Conservation (phyloP, 2,797 vertebrate species). For the Gambelia wislizenii region DNA sequence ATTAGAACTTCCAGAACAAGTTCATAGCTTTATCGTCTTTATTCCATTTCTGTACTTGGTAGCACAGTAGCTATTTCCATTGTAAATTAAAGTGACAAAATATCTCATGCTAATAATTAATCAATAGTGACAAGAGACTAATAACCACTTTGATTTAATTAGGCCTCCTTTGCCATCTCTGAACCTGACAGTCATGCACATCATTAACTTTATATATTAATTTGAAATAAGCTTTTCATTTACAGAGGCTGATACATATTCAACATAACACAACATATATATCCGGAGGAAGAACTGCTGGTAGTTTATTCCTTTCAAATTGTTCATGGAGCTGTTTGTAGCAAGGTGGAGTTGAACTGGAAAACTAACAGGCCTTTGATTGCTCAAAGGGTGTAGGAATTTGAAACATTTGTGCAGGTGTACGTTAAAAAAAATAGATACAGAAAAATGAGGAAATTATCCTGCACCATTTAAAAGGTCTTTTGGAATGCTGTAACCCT, state of each 20-base stretch:
- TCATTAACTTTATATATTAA: slow-evolving; percentile 65
- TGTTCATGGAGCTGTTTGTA: background rate
- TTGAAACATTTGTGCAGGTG: background rate
- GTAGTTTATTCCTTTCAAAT: background rate
- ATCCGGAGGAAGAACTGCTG: background rate
- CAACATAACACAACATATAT: background rate
- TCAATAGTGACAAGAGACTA: slow-evolving; percentile 74
- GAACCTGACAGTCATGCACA: slow-evolving; percentile 54
- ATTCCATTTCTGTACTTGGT: slow-evolving; percentile 11
- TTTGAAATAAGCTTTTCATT: slow-evolving; percentile 61
- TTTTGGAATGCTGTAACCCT: fast-evolving
- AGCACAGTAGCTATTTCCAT: slow-evolving; percentile 59
- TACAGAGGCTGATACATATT: fast-evolving
- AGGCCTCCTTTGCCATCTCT: slow-evolving; percentile 59
- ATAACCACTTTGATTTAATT: slow-evolving; percentile 76
- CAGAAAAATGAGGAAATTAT: background rate
- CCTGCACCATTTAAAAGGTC: background rate
- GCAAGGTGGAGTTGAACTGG: background rate
- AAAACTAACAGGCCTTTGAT: background rate
- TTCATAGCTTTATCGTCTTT: background rate
- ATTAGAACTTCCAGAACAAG: background rate
- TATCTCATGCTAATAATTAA: slow-evolving; percentile 70
- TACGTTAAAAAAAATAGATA: background rate
- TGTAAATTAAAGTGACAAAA: slow-evolving; percentile 60
- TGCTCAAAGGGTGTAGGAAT: background rate